Percentiles rank a stretch among this genome's conserved stretches.
Conservation (phyloP, 2,888 invertebrate genomes). For the Conops quadrifasciatus region DNA sequence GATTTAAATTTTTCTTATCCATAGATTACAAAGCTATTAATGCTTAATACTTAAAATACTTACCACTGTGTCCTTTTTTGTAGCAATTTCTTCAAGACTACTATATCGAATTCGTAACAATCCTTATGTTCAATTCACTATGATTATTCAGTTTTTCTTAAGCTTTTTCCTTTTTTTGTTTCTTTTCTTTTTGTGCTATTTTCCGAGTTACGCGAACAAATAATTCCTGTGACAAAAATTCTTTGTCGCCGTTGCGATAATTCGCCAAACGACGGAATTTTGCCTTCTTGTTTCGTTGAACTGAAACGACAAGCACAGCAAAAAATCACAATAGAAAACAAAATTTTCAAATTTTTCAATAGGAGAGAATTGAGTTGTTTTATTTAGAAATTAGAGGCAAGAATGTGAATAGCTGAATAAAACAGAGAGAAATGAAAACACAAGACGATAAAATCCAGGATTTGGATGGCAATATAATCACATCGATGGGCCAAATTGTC, state of each 20-base stretch:
- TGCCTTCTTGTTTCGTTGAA: constrained; percentile 33
- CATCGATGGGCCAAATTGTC: too few relatives aligned
- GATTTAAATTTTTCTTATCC: too few relatives aligned
- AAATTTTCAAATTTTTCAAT: constrained; percentile 7
- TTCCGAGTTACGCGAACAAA: constrained; percentile 32
- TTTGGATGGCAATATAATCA: constrained; percentile 14
- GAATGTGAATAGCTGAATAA: constrained; percentile 10
- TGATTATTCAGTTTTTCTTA: constrained; percentile 15
- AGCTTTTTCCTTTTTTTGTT: constrained; percentile 22
- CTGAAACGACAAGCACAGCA: constrained; percentile 9
- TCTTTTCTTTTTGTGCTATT: constrained; percentile 28
- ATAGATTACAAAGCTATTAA: too few relatives aligned
- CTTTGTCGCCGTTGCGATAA: constrained; percentile 41
- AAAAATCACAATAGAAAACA: neutral
- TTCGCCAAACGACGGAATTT: constrained; percentile 41
- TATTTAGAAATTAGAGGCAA: constrained; percentile 29
- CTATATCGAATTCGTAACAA: neutral
- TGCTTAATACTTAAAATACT: too few relatives aligned
- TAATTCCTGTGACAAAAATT: constrained; percentile 31
- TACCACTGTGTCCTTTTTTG: constrained; percentile 51
- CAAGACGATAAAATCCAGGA: neutral
- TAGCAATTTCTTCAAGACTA: constrained; percentile 35
- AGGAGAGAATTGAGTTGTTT: constrained; percentile 13
- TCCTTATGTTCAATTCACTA: neutral
- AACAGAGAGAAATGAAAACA: constrained; percentile 1